phyloP scores from a whole-genome alignment of 2,797 vertebrate genomes.

The Alca torda region DNA sequence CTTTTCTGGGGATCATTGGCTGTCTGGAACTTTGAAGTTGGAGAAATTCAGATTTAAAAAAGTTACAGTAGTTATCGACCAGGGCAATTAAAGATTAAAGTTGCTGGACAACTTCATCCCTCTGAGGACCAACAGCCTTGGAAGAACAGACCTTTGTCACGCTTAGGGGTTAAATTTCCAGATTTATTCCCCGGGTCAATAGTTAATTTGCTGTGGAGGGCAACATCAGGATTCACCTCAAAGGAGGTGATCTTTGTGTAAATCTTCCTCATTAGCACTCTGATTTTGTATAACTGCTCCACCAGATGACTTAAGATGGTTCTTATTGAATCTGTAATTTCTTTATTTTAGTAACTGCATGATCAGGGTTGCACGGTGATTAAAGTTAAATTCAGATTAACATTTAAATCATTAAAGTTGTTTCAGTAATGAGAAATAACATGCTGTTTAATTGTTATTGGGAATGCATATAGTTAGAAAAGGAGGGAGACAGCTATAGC shows the following conservation, averaged over 20 bases:
- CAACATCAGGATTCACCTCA: background rate
- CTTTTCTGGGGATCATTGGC: background rate
- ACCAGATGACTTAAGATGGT: background rate
- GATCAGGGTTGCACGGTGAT: background rate
- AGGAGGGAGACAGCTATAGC: background rate
- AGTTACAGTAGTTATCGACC: background rate
- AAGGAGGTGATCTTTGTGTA: background rate
- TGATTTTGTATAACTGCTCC: background rate
- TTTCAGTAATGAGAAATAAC: background rate
- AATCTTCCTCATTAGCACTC: background rate
- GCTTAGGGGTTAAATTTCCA: background rate
- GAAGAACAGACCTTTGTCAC: background rate
- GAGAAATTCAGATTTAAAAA: background rate
- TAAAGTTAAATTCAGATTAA: background rate
- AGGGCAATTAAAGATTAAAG: background rate
- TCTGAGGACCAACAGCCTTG: background rate
- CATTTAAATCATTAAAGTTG: background rate
- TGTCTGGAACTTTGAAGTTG: background rate
- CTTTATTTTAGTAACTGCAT: background rate
- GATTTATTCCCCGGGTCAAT: background rate
- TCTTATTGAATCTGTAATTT: background rate
- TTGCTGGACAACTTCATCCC: background rate
- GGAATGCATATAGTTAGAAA: background rate
- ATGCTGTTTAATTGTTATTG: background rate
- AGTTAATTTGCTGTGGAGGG: background rate